Conservation (phyloP, 2,888 invertebrate species). For the Agrenia bidenticulata region DNA sequence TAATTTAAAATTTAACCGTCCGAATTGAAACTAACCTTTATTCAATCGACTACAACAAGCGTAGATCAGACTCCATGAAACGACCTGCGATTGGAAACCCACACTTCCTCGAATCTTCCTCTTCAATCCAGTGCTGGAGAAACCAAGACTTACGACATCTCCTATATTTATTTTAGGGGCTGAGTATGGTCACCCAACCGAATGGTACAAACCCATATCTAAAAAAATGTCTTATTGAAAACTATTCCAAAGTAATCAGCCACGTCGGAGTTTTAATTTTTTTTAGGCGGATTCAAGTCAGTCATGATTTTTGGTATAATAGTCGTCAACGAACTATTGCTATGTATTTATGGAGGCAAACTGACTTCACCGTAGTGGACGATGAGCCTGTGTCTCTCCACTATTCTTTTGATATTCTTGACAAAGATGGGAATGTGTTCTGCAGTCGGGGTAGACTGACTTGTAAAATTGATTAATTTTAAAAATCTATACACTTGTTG, state of each 20-base stretch:
- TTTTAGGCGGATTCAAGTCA: slow-evolving; percentile 2
- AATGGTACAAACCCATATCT: background rate
- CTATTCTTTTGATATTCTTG: background rate
- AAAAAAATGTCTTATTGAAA: too few species aligned
- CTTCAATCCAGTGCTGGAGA: background rate
- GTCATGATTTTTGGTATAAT: background rate
- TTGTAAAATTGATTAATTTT: background rate
- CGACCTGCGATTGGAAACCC: background rate
- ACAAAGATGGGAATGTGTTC: background rate
- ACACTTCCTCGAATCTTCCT: background rate
- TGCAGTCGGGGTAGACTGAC: background rate
- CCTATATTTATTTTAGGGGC: background rate
- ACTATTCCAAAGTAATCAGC: too few species aligned
- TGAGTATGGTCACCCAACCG: background rate
- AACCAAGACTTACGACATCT: background rate
- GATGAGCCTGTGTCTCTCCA: background rate
- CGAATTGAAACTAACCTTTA: too few species aligned
- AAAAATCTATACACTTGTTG: too few species aligned
- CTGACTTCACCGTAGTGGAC: too few species aligned
- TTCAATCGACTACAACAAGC: too few species aligned
- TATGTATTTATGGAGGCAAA: background rate
- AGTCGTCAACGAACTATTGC: background rate
- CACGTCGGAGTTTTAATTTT: background rate
- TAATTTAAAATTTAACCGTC: too few species aligned
- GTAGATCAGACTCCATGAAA: too few species aligned